phyloP scores from a whole-genome alignment of 2,113 vertebrate species.

The Limnothrissa miodon region DNA sequence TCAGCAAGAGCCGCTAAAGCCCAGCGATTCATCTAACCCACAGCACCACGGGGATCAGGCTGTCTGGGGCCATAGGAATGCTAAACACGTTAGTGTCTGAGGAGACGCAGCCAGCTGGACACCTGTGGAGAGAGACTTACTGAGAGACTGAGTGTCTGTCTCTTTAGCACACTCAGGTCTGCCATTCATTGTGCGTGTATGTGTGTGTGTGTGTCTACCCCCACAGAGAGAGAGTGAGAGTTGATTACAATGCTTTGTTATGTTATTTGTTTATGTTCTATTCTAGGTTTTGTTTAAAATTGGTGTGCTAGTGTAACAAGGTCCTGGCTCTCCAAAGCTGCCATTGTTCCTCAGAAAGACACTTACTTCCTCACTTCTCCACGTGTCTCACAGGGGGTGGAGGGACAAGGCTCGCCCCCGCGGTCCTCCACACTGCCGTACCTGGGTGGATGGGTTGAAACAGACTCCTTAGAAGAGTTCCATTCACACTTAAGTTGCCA shows the following conservation, averaged over 20 bases:
- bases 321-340: background rate
- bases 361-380: constrained; percentile 84
- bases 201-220: too few relatives aligned
- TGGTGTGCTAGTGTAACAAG: background rate
- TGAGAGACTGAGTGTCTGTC: background rate
- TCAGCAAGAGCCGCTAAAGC: background rate
- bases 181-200: background rate
- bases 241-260: background rate
- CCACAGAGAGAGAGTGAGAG: background rate
- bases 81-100: background rate
- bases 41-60: background rate
- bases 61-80: background rate
- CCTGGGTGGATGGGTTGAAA: constrained; percentile 56
- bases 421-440: constrained; percentile 77
- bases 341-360: constrained; percentile 34
- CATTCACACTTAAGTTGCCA: too few relatives aligned
- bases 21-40: background rate
- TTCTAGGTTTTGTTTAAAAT: background rate
- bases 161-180: background rate
- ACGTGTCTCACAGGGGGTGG: constrained; percentile 66
- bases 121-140: background rate
- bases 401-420: constrained; percentile 56
- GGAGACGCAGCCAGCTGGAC: background rate
- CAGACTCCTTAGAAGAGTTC: background rate
- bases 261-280: background rate